A percentile compares a stretch with the other conserved stretches of the same genome.
Evolutionary conservation across 2,797 vertebrate genomes (phyloP).

Genomic region (Hippoglossus hippoglossus): DNA sequence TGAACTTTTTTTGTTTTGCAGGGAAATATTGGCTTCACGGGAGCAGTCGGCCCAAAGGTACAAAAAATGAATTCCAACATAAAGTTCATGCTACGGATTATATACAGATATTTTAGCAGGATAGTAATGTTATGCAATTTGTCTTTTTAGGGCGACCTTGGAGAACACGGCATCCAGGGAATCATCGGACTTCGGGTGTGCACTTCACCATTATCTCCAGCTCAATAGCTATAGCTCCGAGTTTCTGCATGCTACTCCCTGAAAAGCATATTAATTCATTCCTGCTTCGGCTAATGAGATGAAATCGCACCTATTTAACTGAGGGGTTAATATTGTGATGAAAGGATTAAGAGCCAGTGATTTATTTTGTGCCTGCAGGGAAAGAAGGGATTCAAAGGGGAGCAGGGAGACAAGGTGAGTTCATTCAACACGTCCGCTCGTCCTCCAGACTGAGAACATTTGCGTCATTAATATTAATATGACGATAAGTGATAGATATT

Average conservation of each 20-base stretch:
- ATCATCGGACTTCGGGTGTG: slow-evolving; percentile 79
- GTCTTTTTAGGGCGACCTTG: slow-evolving; percentile 77
- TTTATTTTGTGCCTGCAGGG: slow-evolving; percentile 81
- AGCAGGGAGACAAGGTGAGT: slow-evolving; percentile 87
- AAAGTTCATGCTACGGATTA: not conserved
- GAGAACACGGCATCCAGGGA: slow-evolving; percentile 82
- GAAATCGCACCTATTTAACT: slow-evolving; percentile 19
- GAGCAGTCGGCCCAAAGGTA: slow-evolving; percentile 87
- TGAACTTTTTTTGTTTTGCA: slow-evolving; percentile 63
- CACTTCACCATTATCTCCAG: slow-evolving; percentile 23
- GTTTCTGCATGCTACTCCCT: slow-evolving; percentile 29
- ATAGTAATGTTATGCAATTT: slow-evolving; percentile 9
- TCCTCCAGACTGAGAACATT: slow-evolving; percentile 16
- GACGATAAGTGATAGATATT: not conserved
- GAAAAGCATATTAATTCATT: slow-evolving; percentile 28
- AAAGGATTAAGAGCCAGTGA: slow-evolving; percentile 42
- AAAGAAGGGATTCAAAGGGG: slow-evolving; percentile 87
- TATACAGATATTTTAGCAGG: no score
- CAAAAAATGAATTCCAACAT: not conserved
- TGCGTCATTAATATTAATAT: not conserved
- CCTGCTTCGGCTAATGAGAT: slow-evolving; percentile 21
- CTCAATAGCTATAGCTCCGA: slow-evolving; percentile 11
- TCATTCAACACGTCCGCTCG: slow-evolving; percentile 18
- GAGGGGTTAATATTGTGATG: slow-evolving; percentile 21
- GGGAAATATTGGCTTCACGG: slow-evolving; percentile 84